Conservation (phyloP, 2,888 invertebrate genomes). For the Entomobrya multifasciata region DNA sequence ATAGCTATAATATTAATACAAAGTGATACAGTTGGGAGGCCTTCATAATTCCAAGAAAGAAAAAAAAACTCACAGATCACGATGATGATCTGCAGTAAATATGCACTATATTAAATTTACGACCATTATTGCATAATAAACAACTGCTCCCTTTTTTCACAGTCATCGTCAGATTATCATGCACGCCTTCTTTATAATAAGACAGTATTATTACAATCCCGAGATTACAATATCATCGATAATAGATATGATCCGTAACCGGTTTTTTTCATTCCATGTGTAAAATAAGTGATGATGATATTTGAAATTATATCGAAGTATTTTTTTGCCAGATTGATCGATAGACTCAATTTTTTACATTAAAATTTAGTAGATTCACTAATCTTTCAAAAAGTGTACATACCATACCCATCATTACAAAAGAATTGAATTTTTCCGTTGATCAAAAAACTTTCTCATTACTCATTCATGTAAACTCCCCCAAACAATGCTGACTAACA, state of each 20-base stretch:
- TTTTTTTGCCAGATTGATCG: neutral
- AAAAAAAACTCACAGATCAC: neutral
- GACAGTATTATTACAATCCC: slow-evolving; percentile 46
- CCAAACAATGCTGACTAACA: neutral
- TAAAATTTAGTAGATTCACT: neutral
- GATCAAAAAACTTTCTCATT: slow-evolving; percentile 31
- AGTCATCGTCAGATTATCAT: slow-evolving; percentile 55
- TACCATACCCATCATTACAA: neutral
- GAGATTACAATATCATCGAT: slow-evolving; percentile 58
- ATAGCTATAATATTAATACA: slow-evolving; percentile 35
- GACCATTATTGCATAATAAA: slow-evolving; percentile 53
- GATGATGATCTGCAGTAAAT: neutral
- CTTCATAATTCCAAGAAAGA: slow-evolving; percentile 22
- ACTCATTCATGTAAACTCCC: slow-evolving; percentile 14
- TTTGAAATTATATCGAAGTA: neutral
- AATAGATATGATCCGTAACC: slow-evolving; percentile 35
- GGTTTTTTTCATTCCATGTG: neutral
- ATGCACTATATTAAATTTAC: neutral
- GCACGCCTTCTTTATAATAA: slow-evolving; percentile 57
- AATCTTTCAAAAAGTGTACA: no score
- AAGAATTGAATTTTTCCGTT: neutral
- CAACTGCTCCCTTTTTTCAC: slow-evolving; percentile 55
- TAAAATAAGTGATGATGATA: slow-evolving; percentile 20
- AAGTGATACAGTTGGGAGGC: slow-evolving; percentile 49
- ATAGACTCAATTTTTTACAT: neutral